Percentiles rank a stretch among this genome's conserved stretches.
Evolutionary conservation across 2,113 vertebrate species (phyloP).

Genomic region (Lucifuga dentata): DNA sequence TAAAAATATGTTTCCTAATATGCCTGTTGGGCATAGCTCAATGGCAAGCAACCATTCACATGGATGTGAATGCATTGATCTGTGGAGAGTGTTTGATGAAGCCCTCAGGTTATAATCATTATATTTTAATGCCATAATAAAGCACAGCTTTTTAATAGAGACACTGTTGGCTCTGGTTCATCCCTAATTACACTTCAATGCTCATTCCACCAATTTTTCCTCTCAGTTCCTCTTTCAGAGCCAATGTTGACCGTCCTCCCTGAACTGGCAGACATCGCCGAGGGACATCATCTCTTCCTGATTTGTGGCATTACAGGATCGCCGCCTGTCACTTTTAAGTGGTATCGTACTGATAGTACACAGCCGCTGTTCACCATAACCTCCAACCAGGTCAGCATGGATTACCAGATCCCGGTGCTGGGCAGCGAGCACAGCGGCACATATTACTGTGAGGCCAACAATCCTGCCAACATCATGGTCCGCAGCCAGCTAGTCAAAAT

Average conservation of each 20-base stretch:
- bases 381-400: not conserved
- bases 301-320: conserved; percentile 70
- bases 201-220: not conserved
- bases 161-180: no score
- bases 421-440: conserved; percentile 52
- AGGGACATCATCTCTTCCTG: conserved; percentile 59
- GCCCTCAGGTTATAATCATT: no score
- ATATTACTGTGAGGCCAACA: conserved; percentile 78
- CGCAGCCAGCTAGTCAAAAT: conserved; percentile 35
- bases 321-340: conserved; percentile 76
- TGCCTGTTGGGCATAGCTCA: no score
- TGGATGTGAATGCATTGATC: no score
- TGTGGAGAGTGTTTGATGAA: no score
- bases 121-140: not conserved
- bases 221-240: conserved; percentile 67
- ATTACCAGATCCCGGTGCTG: not conserved
- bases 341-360: conserved; percentile 33
- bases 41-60: no score
- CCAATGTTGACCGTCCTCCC: conserved; percentile 57
- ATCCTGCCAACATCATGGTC: conserved; percentile 49
- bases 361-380: conserved; percentile 24
- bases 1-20: no score
- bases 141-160: no score
- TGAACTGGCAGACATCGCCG: conserved; percentile 19
- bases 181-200: not conserved